Evolutionary conservation across 1,140 invertebrate genomes (phyloP).

Genomic region (Paramacrobiotus metropolitanus): DNA sequence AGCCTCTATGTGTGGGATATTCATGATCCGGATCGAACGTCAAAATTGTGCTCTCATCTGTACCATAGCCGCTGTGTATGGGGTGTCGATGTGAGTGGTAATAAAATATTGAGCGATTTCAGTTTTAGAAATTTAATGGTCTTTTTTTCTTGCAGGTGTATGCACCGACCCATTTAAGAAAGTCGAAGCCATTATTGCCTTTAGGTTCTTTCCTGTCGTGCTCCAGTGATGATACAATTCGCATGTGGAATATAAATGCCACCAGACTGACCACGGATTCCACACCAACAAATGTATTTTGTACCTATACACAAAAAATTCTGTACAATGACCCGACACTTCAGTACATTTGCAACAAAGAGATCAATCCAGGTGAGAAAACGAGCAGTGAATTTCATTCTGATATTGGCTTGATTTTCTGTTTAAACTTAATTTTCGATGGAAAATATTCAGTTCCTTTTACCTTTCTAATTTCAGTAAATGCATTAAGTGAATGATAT

Average conservation of each 20-base stretch:
- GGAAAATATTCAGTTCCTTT: too few relatives aligned
- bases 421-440: too few relatives aligned
- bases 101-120: too few relatives aligned
- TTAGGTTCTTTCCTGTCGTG: neutral
- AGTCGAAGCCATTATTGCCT: neutral
- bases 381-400: too few relatives aligned
- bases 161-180: neutral
- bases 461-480: too few relatives aligned
- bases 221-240: neutral
- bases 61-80: neutral
- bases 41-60: neutral
- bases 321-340: neutral
- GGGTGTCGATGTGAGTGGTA: too few relatives aligned
- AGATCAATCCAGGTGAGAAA: too few relatives aligned
- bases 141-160: too few relatives aligned
- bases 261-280: neutral
- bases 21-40: neutral
- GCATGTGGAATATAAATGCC: neutral
- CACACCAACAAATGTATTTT: neutral
- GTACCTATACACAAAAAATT: neutral
- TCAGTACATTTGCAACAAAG: neutral
- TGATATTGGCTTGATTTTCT: too few relatives aligned
- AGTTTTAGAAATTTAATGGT: too few relatives aligned
- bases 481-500: too few relatives aligned
- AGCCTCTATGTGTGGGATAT: neutral